Base-by-base conservation (phyloP, 2,797 vertebrate genomes). In the Pangasius larnaudii region DNA sequence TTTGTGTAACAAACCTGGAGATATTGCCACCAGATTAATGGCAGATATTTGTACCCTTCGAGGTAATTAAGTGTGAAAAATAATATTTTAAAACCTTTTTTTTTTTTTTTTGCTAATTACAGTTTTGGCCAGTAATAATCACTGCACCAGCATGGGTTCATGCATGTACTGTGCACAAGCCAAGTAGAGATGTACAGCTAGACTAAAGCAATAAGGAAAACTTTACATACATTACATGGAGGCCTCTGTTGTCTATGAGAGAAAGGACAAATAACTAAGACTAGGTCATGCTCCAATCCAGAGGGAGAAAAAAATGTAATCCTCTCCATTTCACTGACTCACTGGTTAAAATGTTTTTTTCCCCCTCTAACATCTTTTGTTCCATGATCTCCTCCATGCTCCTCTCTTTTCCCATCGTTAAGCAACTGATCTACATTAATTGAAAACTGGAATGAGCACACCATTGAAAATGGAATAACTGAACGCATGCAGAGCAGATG, bases 391-490 rank as follows among this genome's bases (percentile, higher is more conserved):
- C 67, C 88, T 86, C 89, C 85, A 84, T 79, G 77, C 42, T 3
- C 63, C 59, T 90, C 90, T 84, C 84, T 87, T 49, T 81, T 87
- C 59, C 84, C 51, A 82, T 79, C 61, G 92, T 92, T 88, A 91
- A 92, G 90, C 65, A 87, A 86, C 61, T 63, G 91, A 91, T 94
- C 88, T 93, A 91, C 87, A 87, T 92, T 94, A 93, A 93, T 94
- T 94, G 91, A 94, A 94, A 95, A 91, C 88, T 65, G 92, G 91
- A 94, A 86, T 89, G 91, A 94, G 90, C 90, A 91, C 86, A 46
- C 63, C 89, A 92, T 67, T 95, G 89, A 94, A 93, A 95, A 84
- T 75, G 92, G 91, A 95, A 94, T 94, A 95, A 94, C 90, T 93
- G 92, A 93, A 92, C 90, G 92, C 90, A 94, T 86, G 88, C 91